Evolutionary conservation across 1,140 invertebrate species (phyloP).

Genomic region (Polyergus mexicanus): DNA sequence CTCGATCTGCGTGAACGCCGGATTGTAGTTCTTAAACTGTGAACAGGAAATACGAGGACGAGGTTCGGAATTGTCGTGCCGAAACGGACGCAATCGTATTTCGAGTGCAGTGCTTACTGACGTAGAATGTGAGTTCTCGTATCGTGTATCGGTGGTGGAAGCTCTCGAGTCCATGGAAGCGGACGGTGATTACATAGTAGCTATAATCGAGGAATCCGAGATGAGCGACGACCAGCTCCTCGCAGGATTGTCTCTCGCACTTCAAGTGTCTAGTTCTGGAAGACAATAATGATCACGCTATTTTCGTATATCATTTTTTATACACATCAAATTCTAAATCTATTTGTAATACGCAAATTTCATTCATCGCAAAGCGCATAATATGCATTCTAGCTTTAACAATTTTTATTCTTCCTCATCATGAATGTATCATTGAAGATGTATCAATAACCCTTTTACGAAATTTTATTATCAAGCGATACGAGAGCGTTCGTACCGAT

Average conservation of each 20-base stretch:
- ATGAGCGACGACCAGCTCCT: conserved; percentile 95
- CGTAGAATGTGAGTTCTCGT: conserved; percentile 95
- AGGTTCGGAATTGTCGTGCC: not conserved
- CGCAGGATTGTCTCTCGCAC: conserved; percentile 94
- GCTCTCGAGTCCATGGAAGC: conserved; percentile 94
- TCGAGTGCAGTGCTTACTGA: conserved; percentile 88
- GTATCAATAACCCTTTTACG: not conserved
- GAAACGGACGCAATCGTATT: conserved; percentile 38
- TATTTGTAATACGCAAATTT: not conserved
- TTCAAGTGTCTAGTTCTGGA: conserved; percentile 92
- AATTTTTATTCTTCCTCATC: not conserved
- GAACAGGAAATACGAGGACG: conserved; percentile 80
- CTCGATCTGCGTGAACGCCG: conserved; percentile 97
- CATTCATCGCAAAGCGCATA: not conserved
- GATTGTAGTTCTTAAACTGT: conserved; percentile 98
- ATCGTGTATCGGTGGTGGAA: conserved; percentile 95
- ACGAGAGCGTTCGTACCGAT: conserved; percentile 86
- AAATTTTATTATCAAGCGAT: not conserved
- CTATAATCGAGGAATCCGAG: conserved; percentile 96
- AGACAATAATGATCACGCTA: conserved; percentile 29
- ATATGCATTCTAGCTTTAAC: not conserved
- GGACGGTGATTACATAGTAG: conserved; percentile 94
- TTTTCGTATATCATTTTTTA: not conserved
- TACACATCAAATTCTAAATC: not conserved
- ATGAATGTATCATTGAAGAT: not conserved